Percentiles rank a stretch among this genome's conserved stretches.
phyloP scores from a whole-genome alignment of 2,113 vertebrate species.

The Colistium nudipinnis region DNA sequence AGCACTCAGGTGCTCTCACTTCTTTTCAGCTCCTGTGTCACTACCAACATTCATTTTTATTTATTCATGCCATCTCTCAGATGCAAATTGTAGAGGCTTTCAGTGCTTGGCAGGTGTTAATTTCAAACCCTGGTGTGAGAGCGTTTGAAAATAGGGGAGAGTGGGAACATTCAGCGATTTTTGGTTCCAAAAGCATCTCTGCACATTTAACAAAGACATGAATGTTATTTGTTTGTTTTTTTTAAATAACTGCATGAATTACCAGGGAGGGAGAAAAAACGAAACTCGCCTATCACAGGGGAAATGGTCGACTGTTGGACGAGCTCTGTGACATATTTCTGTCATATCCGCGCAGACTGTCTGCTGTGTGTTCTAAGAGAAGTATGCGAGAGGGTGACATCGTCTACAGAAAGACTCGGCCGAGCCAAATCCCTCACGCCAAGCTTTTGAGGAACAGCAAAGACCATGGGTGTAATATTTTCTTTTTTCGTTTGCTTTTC shows the following conservation, averaged over 20 bases:
- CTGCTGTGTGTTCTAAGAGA: slow-evolving; percentile 18
- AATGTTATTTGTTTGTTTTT: slow-evolving; percentile 25
- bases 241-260: slow-evolving; percentile 7
- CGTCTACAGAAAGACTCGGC: slow-evolving; percentile 46
- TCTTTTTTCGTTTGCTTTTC: slow-evolving; percentile 47
- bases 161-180: background rate
- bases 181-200: slow-evolving; percentile 14
- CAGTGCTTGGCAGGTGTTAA: too few relatives aligned
- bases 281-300: background rate
- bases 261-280: background rate
- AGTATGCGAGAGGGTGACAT: slow-evolving; percentile 10
- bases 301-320: slow-evolving; percentile 7
- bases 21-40: background rate
- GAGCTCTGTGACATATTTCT: background rate
- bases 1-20: slow-evolving; percentile 1
- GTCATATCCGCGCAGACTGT: background rate
- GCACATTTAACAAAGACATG: slow-evolving; percentile 6
- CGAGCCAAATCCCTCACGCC: slow-evolving; percentile 40
- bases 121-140: too few relatives aligned
- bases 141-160: too few relatives aligned
- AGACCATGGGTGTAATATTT: slow-evolving; percentile 33
- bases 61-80: too few relatives aligned
- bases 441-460: slow-evolving; percentile 37
- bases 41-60: too few relatives aligned
- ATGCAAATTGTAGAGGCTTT: too few relatives aligned